Conservation (phyloP, 2,797 vertebrate genomes). For the Urosaurus nigricauda region DNA sequence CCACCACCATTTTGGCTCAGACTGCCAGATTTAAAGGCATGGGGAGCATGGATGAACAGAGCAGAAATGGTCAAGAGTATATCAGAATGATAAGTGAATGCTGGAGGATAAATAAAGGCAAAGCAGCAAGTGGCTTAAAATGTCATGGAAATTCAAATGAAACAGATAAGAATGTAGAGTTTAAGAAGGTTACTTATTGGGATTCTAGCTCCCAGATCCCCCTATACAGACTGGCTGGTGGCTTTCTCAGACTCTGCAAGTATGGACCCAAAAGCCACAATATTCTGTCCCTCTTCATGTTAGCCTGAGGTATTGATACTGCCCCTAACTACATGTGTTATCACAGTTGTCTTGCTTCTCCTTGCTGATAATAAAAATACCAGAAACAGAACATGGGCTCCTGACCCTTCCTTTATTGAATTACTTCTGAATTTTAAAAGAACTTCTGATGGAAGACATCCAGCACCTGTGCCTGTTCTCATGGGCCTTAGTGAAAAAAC, state of each 20-base stretch:
- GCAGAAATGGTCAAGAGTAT: not conserved
- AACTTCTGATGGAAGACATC: not conserved
- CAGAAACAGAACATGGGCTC: not conserved
- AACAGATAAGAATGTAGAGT: not conserved
- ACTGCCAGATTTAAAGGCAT: not conserved
- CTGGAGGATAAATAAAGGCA: not conserved
- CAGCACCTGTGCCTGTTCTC: not conserved
- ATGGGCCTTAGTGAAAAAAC: not conserved
- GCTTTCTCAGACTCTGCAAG: too few relatives aligned
- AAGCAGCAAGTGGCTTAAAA: not conserved
- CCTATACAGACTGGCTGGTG: too few relatives aligned
- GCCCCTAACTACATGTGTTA: not conserved
- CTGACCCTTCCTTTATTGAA: conserved; percentile 30
- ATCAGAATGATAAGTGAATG: not conserved
- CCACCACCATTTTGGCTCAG: not conserved
- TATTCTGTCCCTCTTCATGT: not conserved
- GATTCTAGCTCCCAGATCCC: too few relatives aligned
- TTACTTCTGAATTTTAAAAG: not conserved
- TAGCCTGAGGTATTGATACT: too few relatives aligned
- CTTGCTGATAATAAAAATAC: not conserved
- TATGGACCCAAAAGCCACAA: not conserved
- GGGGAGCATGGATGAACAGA: too few relatives aligned
- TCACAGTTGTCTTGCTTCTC: not conserved
- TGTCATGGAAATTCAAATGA: not conserved
- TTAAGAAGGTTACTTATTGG: too few relatives aligned